Evolutionary conservation across 1,140 invertebrate species (phyloP), one percentile per base, ranked within the genome.

Genomic region (Cotesia vestalis): DNA sequence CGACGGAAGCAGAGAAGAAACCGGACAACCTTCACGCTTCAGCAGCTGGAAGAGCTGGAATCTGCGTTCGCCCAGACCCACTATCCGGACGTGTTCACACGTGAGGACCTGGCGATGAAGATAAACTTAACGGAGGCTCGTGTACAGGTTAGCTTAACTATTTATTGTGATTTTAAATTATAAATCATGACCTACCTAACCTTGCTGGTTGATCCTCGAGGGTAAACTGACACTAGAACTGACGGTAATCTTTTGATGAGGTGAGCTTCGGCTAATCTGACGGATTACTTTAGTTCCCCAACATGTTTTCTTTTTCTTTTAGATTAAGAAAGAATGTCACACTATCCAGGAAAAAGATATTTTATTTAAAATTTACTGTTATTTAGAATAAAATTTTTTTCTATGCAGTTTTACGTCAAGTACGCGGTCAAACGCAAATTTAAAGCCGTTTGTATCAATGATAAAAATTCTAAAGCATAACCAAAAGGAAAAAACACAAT

Each of bases 81-180:
- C 86, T 99, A 99, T 84, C 98, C 97, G 5, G 98, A 99, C 86
- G 96, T 98, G 66, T 99, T 98, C 88, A 98, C 96, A 1, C 89
- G 98, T 78, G 97, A 99, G 87, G 97, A 98, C 87, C 89, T 99
- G 61, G 97, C 97, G n/a, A 96, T 97, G 92, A 97, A 98, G 89
- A 98, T 99, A 81, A 98, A 98, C 86, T 90, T 99, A 70, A 98
- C 97, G 0, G 97, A 99, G 88, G 97, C 97, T 3, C 90, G 97
- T 86, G 97, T 99, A 52, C 97, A 98, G 93, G 97, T 73, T 72
- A 68, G 9, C 62, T 71, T 20, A 27, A n/a, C 20, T 61, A 46
- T 27, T 17, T 57, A 5, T n/a, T 27, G 52, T 60, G n/a, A 46
- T 72, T 60, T 20, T 61, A 40, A 46, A 9, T 46, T 46, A 3